Percentiles rank a stretch among this genome's conserved stretches.
phyloP scores from a whole-genome alignment of 2,797 vertebrate genomes.

The Pampus argenteus region DNA sequence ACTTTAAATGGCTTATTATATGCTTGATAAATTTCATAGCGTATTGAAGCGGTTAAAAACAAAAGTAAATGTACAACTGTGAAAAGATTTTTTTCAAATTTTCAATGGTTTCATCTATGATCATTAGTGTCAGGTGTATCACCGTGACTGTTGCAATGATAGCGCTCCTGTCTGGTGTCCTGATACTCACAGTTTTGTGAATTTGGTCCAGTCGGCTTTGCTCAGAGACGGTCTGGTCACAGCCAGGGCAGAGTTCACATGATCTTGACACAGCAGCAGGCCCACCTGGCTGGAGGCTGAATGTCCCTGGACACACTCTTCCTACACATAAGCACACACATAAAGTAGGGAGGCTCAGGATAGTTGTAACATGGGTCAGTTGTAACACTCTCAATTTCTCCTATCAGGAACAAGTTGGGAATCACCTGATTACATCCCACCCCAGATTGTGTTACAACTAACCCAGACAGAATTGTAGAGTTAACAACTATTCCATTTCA shows the following conservation, averaged over 20 bases:
- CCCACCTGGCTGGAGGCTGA: slow-evolving; percentile 77
- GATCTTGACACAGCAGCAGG: slow-evolving; percentile 84
- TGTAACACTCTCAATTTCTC: no score
- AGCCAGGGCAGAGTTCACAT: slow-evolving; percentile 87
- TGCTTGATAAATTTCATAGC: slow-evolving; percentile 16
- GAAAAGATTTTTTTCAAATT: not conserved
- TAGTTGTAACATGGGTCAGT: no score
- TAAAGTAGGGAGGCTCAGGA: no score
- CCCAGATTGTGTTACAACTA: no score
- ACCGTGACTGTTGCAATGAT: not conserved
- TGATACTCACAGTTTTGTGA: slow-evolving; percentile 90
- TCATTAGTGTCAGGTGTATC: not conserved
- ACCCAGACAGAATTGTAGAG: no score
- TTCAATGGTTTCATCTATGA: not conserved
- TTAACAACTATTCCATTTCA: no score
- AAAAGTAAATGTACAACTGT: slow-evolving; percentile 9
- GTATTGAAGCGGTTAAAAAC: not conserved
- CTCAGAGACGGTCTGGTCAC: slow-evolving; percentile 90
- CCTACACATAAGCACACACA: slow-evolving; percentile 53
- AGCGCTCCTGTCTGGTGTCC: not conserved
- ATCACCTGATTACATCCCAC: no score
- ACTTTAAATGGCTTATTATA: slow-evolving; percentile 25
- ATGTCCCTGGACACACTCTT: slow-evolving; percentile 61
- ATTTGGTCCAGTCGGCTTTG: slow-evolving; percentile 91
- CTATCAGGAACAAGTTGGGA: no score